Conservation (phyloP, 2,113 vertebrate species). For the Limanda limanda region DNA sequence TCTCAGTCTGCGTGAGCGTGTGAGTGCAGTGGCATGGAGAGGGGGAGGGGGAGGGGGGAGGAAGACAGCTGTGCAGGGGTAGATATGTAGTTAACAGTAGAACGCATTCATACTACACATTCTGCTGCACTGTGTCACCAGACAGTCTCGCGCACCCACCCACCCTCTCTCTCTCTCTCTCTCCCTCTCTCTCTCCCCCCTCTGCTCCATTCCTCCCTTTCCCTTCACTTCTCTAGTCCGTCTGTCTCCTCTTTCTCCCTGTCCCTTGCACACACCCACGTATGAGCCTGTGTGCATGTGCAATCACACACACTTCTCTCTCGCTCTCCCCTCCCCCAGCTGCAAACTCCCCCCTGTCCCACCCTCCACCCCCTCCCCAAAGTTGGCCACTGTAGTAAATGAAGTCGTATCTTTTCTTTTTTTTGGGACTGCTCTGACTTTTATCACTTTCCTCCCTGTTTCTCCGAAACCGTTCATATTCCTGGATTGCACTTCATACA, state of each 20-base stretch:
- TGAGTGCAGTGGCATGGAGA: slow-evolving; percentile 5
- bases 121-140: slow-evolving; percentile 74
- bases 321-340: slow-evolving; percentile 25
- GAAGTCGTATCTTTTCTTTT: slow-evolving; percentile 29
- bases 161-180: neutral
- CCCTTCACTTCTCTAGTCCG: slow-evolving; percentile 55
- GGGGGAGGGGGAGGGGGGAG: slow-evolving; percentile 20
- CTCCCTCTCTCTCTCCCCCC: slow-evolving; percentile 7
- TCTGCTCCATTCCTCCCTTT: slow-evolving; percentile 51
- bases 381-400: slow-evolving; percentile 50
- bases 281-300: slow-evolving; percentile 20
- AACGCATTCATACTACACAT: slow-evolving; percentile 76
- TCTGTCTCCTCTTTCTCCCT: slow-evolving; percentile 59
- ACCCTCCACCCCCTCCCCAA: slow-evolving; percentile 6
- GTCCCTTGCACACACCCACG: slow-evolving; percentile 36
- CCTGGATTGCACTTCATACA: slow-evolving; percentile 40
- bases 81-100: slow-evolving; percentile 75
- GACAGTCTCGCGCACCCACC: slow-evolving; percentile 40
- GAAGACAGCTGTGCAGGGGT: slow-evolving; percentile 73
- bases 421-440: slow-evolving; percentile 9
- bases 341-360: slow-evolving; percentile 7
- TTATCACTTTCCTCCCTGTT: slow-evolving; percentile 52
- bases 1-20: slow-evolving; percentile 32
- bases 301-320: slow-evolving; percentile 20
- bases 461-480: slow-evolving; percentile 35